A percentile compares a stretch with the other conserved stretches of the same genome.
Conservation (phyloP, 2,888 invertebrate species). For the Lydus trimaculatus region DNA sequence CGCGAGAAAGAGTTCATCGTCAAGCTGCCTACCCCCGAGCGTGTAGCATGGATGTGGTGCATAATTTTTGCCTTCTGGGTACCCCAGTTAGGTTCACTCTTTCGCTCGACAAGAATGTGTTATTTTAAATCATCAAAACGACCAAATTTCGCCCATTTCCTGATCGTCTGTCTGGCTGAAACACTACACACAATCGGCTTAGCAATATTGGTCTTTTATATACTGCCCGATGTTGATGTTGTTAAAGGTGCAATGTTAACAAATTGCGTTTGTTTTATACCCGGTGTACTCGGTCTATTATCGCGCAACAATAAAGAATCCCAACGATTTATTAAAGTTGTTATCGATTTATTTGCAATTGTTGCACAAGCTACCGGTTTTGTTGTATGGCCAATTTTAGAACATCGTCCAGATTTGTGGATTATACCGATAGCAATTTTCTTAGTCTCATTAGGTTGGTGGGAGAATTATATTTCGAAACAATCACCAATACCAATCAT, state of each 20-base stretch:
- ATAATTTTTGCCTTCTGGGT: slow-evolving; percentile 85
- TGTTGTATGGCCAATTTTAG: slow-evolving; percentile 88
- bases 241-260: slow-evolving; percentile 96
- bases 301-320: slow-evolving; percentile 85
- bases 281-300: slow-evolving; percentile 77
- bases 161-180: slow-evolving; percentile 82
- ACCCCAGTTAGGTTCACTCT: slow-evolving; percentile 87
- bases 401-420: slow-evolving; percentile 80
- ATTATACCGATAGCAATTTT: slow-evolving; percentile 85
- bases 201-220: slow-evolving; percentile 84
- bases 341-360: slow-evolving; percentile 85
- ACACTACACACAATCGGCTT: slow-evolving; percentile 88
- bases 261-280: slow-evolving; percentile 93
- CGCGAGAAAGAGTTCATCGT: slow-evolving; percentile 87
- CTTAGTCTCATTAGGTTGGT: slow-evolving; percentile 93
- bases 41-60: slow-evolving; percentile 94
- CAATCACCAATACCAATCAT: slow-evolving; percentile 83
- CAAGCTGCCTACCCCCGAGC: slow-evolving; percentile 81
- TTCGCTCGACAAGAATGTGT: slow-evolving; percentile 86
- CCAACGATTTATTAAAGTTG: slow-evolving; percentile 76
- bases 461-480: slow-evolving; percentile 95
- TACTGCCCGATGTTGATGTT: slow-evolving; percentile 91
- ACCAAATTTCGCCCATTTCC: slow-evolving; percentile 71
- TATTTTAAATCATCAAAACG: slow-evolving; percentile 87
- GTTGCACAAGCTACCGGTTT: slow-evolving; percentile 91